Base-by-base conservation (phyloP, 35 echinoderm and acorn worm genomes). In the Diadema setosum region DNA sequence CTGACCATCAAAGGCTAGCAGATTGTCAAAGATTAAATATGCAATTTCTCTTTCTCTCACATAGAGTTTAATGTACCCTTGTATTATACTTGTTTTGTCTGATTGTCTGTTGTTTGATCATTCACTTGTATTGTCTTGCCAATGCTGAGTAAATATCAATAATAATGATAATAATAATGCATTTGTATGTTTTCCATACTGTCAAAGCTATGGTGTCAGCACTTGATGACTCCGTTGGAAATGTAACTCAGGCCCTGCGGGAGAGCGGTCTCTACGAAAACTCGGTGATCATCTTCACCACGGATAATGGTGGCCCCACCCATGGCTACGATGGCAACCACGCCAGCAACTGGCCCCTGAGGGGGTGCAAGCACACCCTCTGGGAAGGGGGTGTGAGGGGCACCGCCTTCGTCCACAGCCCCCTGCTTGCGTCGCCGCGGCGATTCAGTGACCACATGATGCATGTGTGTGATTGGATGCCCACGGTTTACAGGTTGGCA, bases 301-400 rank as follows among this genome's bases (percentile, higher is more conserved):
- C 96, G 45, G 96, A 98, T 86, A 98, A 98, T 37, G 96, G 96
- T 17, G 96, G 96, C 2, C 92, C 96, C 64, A 84, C 89, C 25
- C 23, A 91, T 37, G 91, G 92, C 5, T 98, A 88, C 42, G 96
- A 98, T 57, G 84, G 81, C 63, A 98, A 94, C 89, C 85, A 83
- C 33, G 96, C 92, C 34, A 88, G 84, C 55, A 98, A 98, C 74
- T 98, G 81, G 80, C 96, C 96, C 21, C 85, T 98, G 16, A 82
- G 96, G 36, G 96, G 96, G 0, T 81, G 86, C 25, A 98, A 98
- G 45, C 75, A 83, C 36, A 98, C 96, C 0, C 83, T 94, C 1
- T 98, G 96, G 96, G 96, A 98, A 70, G 96, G 96, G 24, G 96
- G 96, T 84, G 96, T 98, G 3, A 58, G 92, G 30, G 96, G 96